Evolutionary conservation across 30 jellyfish, hydroid and myxozoan species (phyloP).

Genomic region (Catostylus mosaicus): DNA sequence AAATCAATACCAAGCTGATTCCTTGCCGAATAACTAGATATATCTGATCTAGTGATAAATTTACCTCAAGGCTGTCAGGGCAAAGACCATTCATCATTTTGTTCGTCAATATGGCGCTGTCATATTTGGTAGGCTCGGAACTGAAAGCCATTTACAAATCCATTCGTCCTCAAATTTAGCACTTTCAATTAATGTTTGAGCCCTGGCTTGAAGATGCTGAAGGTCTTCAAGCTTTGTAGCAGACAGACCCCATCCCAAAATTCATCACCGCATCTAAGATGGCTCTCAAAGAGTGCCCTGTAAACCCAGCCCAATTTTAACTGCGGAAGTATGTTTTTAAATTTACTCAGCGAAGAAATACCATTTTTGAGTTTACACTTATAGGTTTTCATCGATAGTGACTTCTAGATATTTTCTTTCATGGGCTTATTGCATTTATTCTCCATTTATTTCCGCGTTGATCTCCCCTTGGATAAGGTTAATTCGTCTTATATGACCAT

Average conservation of each 20-base stretch:
- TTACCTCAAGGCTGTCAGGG: too few relatives aligned
- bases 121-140: too few relatives aligned
- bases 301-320: constrained; percentile 18
- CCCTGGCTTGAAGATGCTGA: too few relatives aligned
- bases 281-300: constrained; percentile 39
- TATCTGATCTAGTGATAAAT: too few relatives aligned
- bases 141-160: too few relatives aligned
- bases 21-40: too few relatives aligned
- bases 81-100: too few relatives aligned
- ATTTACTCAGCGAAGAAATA: constrained; percentile 20
- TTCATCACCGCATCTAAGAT: constrained; percentile 19
- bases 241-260: constrained; percentile 28
- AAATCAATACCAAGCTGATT: too few relatives aligned
- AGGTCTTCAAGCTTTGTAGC: constrained; percentile 25
- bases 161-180: too few relatives aligned
- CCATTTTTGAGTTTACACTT: constrained; percentile 24
- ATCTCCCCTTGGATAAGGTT: constrained; percentile 16
- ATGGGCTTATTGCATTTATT: constrained; percentile 16
- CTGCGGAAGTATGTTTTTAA: constrained; percentile 17
- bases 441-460: constrained; percentile 17
- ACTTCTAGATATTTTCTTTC: constrained; percentile 15
- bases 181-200: too few relatives aligned
- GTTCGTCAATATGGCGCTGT: too few relatives aligned
- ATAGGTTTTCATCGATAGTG: constrained; percentile 14
- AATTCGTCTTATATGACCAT: constrained; percentile 4